phyloP scores from a whole-genome alignment of 2,797 vertebrate species.

The Hemibagrus guttatus region DNA sequence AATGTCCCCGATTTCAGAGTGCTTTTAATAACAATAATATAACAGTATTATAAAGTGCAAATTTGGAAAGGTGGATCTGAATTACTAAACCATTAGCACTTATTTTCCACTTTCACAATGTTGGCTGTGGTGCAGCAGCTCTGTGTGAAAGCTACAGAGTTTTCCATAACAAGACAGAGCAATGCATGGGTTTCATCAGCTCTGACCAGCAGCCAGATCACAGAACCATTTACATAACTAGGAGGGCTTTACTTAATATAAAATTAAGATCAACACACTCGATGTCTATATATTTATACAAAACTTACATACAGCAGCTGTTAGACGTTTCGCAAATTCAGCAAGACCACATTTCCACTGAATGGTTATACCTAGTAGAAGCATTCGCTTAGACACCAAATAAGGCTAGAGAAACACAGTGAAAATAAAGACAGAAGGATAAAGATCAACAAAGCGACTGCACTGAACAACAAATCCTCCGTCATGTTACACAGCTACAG shows the following conservation, averaged over 20 bases:
- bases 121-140: slow-evolving; percentile 5
- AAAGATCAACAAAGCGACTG: slow-evolving; percentile 25
- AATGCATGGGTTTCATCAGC: slow-evolving; percentile 9
- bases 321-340: slow-evolving; percentile 21
- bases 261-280: slow-evolving; percentile 27
- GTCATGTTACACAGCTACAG: slow-evolving; percentile 25
- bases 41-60: neutral
- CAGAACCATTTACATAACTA: slow-evolving; percentile 15
- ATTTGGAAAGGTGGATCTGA: slow-evolving; percentile 16
- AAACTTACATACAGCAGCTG: slow-evolving; percentile 31
- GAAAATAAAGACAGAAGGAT: slow-evolving; percentile 24
- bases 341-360: slow-evolving; percentile 24
- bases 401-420: slow-evolving; percentile 49
- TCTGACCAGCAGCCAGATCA: neutral
- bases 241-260: slow-evolving; percentile 29
- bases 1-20: neutral
- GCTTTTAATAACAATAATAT: neutral
- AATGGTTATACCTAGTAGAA: slow-evolving; percentile 21
- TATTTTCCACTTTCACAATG: neutral
- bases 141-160: slow-evolving; percentile 30
- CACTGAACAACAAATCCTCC: slow-evolving; percentile 33
- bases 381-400: slow-evolving; percentile 28
- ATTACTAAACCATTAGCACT: neutral
- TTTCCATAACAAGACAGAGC: slow-evolving; percentile 23
- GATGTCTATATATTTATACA: slow-evolving; percentile 50